phyloP scores from a whole-genome alignment of 1,140 invertebrate species.

The Caenorhabditis tropicalis region DNA sequence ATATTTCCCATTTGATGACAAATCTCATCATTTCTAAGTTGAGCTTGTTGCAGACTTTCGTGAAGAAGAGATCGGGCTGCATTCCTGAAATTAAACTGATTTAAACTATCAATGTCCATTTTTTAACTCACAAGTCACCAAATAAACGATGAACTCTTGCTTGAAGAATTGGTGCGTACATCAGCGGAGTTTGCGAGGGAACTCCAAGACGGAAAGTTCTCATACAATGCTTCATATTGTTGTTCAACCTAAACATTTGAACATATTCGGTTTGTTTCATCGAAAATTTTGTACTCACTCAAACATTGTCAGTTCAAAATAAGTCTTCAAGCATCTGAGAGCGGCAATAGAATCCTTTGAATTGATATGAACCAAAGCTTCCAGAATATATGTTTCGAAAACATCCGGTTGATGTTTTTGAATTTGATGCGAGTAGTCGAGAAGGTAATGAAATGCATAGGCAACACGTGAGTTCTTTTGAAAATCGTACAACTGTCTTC shows the following conservation, averaged over 20 bases:
- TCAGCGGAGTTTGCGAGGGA: background rate
- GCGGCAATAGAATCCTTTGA: background rate
- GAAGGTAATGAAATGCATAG: background rate
- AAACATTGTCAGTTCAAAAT: background rate
- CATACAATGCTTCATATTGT: background rate
- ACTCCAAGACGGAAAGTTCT: background rate
- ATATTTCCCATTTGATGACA: conserved; percentile 7
- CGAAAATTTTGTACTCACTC: background rate
- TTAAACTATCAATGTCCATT: background rate
- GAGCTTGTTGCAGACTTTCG: conserved; percentile 9
- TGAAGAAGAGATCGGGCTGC: background rate
- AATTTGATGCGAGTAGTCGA: background rate
- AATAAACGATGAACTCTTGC: background rate
- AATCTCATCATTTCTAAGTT: background rate
- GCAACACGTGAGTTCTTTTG: background rate
- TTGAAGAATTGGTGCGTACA: background rate
- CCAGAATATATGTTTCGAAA: background rate
- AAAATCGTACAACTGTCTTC: background rate
- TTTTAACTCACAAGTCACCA: background rate
- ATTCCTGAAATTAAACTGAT: background rate
- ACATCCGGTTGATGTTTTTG: background rate
- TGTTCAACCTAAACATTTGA: background rate
- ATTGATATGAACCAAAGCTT: background rate
- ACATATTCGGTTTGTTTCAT: no score
- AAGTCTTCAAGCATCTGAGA: background rate